Conservation (phyloP, 2,888 invertebrate species). For the Dilophus febrilis region DNA sequence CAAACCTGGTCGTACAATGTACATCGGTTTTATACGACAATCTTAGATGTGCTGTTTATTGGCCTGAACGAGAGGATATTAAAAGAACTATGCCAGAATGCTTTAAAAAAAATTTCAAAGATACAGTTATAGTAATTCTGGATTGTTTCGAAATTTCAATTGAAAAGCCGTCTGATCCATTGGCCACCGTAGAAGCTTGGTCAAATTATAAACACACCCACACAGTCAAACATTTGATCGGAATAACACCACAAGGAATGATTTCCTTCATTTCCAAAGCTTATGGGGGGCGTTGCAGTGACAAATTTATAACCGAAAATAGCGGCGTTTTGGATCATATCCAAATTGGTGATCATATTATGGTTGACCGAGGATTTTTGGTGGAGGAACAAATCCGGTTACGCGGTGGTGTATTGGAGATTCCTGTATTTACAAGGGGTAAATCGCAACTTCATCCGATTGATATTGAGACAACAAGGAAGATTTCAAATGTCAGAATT, state of each 20-base stretch:
- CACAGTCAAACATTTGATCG: not conserved
- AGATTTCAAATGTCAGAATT: not conserved
- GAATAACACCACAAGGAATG: not conserved
- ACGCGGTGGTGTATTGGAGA: not conserved
- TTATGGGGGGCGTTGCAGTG: not conserved
- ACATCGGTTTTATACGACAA: too few species aligned
- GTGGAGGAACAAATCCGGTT: not conserved
- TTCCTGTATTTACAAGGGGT: not conserved
- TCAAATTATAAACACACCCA: too few species aligned
- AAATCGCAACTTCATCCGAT: not conserved
- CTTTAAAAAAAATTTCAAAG: too few species aligned
- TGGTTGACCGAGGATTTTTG: not conserved
- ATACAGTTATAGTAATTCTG: too few species aligned
- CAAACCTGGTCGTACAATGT: too few species aligned
- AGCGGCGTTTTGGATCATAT: not conserved
- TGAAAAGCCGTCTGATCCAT: too few species aligned
- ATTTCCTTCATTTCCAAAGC: not conserved
- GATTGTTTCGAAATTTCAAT: too few species aligned
- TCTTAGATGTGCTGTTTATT: too few species aligned
- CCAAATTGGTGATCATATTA: not conserved
- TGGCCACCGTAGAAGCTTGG: too few species aligned
- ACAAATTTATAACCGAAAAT: not conserved
- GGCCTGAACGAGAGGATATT: too few species aligned
- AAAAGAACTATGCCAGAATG: too few species aligned
- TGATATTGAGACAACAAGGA: not conserved